phyloP scores from a whole-genome alignment of 2,888 invertebrate species.

The Caenorhabditis sp. region DNA sequence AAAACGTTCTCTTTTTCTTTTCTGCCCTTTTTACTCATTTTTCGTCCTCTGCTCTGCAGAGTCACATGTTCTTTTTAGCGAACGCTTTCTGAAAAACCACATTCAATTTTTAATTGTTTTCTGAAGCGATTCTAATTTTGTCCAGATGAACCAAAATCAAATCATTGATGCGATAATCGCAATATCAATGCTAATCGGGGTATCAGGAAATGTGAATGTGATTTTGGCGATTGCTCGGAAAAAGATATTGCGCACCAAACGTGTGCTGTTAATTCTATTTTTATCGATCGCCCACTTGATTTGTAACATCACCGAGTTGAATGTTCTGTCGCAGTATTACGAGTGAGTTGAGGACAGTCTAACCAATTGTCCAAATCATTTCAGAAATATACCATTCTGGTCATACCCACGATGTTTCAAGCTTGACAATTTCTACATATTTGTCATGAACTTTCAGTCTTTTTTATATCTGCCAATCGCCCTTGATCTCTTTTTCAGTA shows the following conservation, averaged over 20 bases:
- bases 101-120: too few species aligned
- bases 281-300: conserved; percentile 19
- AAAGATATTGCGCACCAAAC: conserved; percentile 31
- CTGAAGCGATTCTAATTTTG: too few species aligned
- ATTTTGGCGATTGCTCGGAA: conserved; percentile 28
- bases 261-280: conserved; percentile 28
- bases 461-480: conserved; percentile 21
- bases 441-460: conserved; percentile 30
- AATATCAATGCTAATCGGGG: conserved; percentile 14
- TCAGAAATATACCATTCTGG: too few species aligned
- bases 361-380: too few species aligned
- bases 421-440: conserved; percentile 22
- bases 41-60: too few species aligned
- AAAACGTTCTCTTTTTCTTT: too few species aligned
- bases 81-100: too few species aligned
- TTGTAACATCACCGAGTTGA: conserved; percentile 28
- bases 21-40: too few species aligned
- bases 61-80: too few species aligned
- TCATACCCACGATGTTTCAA: conserved; percentile 12
- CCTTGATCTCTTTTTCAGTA: conserved; percentile 27
- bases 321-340: too few species aligned
- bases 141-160: neutral
- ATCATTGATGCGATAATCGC: conserved; percentile 8
- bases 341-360: too few species aligned
- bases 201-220: conserved; percentile 35